Evolutionary conservation across 2,113 vertebrate species (phyloP).

Genomic region (Alosa alosa): DNA sequence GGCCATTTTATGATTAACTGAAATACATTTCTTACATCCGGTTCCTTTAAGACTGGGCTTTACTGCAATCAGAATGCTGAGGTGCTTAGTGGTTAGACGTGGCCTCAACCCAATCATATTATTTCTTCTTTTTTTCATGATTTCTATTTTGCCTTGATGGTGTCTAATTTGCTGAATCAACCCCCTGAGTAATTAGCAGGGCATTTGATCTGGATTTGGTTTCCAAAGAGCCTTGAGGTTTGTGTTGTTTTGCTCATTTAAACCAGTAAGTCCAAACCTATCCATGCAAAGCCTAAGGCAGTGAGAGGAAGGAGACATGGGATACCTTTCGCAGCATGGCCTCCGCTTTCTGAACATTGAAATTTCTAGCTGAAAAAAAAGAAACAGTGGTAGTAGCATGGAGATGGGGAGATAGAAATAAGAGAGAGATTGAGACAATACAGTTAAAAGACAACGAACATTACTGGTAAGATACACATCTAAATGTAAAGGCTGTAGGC

Average conservation of each 20-base stretch:
- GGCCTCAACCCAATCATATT: not conserved
- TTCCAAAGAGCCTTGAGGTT: too few relatives aligned
- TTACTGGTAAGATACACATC: not conserved
- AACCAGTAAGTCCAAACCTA: not conserved
- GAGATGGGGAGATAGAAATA: not conserved
- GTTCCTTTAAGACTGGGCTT: not conserved
- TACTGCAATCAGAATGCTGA: not conserved
- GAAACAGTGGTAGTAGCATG: not conserved
- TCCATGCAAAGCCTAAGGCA: not conserved
- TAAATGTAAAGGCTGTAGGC: not conserved
- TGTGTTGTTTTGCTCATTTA: too few relatives aligned
- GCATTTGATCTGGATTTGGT: too few relatives aligned
- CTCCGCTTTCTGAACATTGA: slow-evolving; percentile 89
- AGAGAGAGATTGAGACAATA: not conserved
- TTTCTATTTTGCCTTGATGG: not conserved
- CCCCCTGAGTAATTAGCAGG: not conserved
- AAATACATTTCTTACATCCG: too few relatives aligned
- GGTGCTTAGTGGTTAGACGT: not conserved
- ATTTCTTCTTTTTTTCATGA: not conserved
- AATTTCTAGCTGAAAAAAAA: slow-evolving; percentile 83
- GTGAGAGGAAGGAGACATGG: not conserved
- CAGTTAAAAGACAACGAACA: not conserved
- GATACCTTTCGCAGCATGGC: slow-evolving; percentile 93
- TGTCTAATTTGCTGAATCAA: not conserved
- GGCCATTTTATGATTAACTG: too few relatives aligned